These are phyloP conservation scores for Oreochromis spilurus DNA, from an alignment of 2,113 vertebrate species.

Conservation along the genomic window DNA sequence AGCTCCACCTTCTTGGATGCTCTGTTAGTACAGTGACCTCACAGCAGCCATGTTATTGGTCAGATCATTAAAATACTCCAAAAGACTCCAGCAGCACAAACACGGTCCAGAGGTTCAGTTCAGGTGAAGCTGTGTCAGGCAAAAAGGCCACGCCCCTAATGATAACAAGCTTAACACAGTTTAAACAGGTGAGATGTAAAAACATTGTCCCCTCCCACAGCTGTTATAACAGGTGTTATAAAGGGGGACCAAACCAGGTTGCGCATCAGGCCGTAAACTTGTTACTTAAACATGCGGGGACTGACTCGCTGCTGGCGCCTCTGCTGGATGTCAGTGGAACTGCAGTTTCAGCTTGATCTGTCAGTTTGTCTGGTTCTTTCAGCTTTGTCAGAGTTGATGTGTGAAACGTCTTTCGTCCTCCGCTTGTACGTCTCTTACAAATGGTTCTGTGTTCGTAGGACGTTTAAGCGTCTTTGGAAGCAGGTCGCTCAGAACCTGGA, in stretches of 20 bases:
- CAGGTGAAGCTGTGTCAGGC: neutral
- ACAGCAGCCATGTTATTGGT: neutral
- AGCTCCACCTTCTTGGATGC: neutral
- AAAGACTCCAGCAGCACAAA: neutral
- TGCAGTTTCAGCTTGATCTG: neutral
- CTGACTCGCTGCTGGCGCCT: neutral
- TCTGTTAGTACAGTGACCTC: neutral
- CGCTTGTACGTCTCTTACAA: neutral
- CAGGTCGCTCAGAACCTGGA: conserved; percentile 91
- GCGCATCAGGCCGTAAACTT: neutral
- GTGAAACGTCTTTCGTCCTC: neutral
- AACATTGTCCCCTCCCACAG: neutral
- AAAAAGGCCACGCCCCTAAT: neutral
- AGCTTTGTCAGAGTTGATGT: neutral
- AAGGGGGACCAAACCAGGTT: neutral
- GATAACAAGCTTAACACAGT: neutral
- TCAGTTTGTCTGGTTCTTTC: neutral
- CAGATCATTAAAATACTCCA: neutral
- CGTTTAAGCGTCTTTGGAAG: conserved; percentile 93
- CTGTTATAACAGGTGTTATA: rapidly evolving
- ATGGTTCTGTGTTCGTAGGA: conserved; percentile 67
- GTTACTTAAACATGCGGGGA: neutral
- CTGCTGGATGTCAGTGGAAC: neutral
- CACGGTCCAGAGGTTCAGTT: neutral
- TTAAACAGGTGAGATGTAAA: neutral